These are phyloP conservation scores for Megaptera novaeangliae DNA, from an alignment of 2,113 vertebrate species.

Conservation along the genomic window DNA sequence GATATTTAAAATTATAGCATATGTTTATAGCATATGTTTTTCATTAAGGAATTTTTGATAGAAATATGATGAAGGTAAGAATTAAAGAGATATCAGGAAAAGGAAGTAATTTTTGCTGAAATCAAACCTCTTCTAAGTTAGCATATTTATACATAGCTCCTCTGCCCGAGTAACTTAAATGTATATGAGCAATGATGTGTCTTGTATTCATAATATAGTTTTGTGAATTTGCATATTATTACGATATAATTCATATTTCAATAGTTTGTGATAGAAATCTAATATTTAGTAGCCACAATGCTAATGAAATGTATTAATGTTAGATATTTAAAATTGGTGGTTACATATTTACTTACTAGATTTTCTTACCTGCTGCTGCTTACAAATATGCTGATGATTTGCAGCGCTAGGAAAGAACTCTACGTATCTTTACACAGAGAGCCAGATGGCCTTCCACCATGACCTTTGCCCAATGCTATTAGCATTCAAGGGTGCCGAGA, in stretches of 20 bases:
- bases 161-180: neutral
- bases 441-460: constrained; percentile 68
- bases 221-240: neutral
- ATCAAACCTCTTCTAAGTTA: neutral
- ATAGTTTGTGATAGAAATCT: neutral
- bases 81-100: neutral
- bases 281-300: neutral
- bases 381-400: neutral
- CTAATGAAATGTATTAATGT: neutral
- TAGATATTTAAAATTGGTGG: neutral
- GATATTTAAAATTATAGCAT: neutral
- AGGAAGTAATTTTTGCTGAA: neutral
- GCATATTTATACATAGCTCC: neutral
- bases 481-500: constrained; percentile 61
- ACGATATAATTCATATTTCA: neutral
- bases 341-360: constrained; percentile 33
- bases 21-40: neutral
- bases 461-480: constrained; percentile 73
- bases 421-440: neutral
- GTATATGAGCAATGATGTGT: neutral
- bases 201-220: neutral
- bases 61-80: neutral
- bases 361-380: constrained; percentile 15
- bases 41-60: neutral
- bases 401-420: neutral